A percentile compares a stretch with the other conserved stretches of the same genome.
These are phyloP conservation scores for Drosophila picticornis DNA, from an alignment of 2,888 invertebrate species.

Conservation along the genomic window DNA sequence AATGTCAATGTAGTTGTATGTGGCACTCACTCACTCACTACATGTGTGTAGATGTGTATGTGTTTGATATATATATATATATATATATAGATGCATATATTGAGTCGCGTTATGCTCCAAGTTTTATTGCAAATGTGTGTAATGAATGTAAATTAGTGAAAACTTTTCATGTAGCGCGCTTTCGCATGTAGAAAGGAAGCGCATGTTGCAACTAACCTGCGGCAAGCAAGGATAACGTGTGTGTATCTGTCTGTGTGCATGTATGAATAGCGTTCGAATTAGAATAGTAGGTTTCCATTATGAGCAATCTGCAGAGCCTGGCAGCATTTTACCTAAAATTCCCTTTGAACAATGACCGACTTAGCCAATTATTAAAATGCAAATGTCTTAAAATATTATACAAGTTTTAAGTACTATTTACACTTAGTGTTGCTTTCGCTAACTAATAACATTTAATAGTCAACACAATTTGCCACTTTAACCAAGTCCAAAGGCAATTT, in stretches of 20 bases:
- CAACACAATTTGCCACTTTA: conserved; percentile 73
- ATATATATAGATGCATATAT: conserved; percentile 28
- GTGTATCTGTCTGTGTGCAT: conserved; percentile 37
- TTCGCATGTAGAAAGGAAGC: conserved; percentile 54
- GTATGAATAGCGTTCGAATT: conserved; percentile 73
- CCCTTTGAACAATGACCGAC: conserved; percentile 67
- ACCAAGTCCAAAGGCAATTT: conserved; percentile 27
- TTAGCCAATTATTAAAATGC: conserved; percentile 72
- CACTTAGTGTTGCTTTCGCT: conserved; percentile 61
- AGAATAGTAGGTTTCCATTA: conserved; percentile 66
- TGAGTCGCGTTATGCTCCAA: conserved; percentile 62
- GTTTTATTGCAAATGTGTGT: conserved; percentile 82
- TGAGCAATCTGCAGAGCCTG: conserved; percentile 51
- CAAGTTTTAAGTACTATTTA: conserved; percentile 57
- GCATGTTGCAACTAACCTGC: conserved; percentile 67
- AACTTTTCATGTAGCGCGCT: conserved; percentile 64
- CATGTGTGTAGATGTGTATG: conserved; percentile 6
- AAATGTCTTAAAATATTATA: conserved; percentile 52
- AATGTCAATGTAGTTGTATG: conserved; percentile 75
- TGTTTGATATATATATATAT: conserved; percentile 2
- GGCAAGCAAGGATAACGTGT: conserved; percentile 64
- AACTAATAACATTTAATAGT: conserved; percentile 74
- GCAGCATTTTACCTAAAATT: conserved; percentile 27
- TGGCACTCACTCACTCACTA: conserved; percentile 23
- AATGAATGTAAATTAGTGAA: conserved; percentile 83